These are phyloP conservation scores for Edolisoma coerulescens DNA, from an alignment of 2,113 vertebrate genomes.

Conservation along the genomic window DNA sequence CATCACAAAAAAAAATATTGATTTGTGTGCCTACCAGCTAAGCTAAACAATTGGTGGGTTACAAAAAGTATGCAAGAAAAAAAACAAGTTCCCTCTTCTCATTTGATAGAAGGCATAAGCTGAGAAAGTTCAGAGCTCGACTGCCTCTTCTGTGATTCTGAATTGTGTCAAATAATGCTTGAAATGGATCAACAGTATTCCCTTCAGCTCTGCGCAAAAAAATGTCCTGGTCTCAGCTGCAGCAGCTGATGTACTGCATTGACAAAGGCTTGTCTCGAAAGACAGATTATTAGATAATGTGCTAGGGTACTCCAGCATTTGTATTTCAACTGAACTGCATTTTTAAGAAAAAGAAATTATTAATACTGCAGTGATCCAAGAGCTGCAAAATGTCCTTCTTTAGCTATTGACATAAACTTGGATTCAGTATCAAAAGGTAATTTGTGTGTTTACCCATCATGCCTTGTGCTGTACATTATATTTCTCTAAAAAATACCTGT, in stretches of 20 bases:
- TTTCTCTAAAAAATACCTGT: background rate
- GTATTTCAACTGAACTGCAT: background rate
- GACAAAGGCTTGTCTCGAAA: slow-evolving; percentile 34
- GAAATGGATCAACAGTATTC: slow-evolving; percentile 9
- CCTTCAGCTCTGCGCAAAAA: background rate
- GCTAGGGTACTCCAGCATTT: background rate
- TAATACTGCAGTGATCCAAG: background rate
- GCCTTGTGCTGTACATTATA: background rate
- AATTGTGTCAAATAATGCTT: slow-evolving; percentile 24
- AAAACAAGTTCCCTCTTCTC: background rate
- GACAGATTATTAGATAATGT: background rate
- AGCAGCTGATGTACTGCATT: background rate
- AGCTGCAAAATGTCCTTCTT: background rate
- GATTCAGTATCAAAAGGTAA: slow-evolving; percentile 4
- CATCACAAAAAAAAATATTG: background rate
- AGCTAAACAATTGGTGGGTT: background rate
- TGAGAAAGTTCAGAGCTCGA: background rate
- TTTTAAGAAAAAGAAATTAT: background rate
- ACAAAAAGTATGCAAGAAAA: background rate
- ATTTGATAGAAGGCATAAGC: background rate
- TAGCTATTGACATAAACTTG: background rate
- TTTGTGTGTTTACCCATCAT: background rate
- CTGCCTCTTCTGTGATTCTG: background rate
- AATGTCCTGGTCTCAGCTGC: background rate
- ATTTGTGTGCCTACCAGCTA: background rate